Evolutionary conservation across 2,797 vertebrate genomes (phyloP).

Genomic region (Spinus pinus): DNA sequence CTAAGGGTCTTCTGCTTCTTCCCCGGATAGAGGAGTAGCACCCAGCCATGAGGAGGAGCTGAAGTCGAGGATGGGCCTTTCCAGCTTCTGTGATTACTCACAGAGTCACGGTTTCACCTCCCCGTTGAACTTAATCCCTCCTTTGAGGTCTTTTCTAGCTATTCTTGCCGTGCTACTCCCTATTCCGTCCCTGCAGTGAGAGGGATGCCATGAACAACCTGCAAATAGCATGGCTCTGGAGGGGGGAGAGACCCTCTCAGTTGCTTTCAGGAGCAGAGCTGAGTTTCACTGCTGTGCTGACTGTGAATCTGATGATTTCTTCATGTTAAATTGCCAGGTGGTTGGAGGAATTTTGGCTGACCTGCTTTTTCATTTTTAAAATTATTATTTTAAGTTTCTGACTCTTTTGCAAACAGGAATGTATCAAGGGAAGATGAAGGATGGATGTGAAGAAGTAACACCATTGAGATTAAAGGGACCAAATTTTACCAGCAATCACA

Average conservation of each 20-base stretch:
- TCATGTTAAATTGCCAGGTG: not conserved
- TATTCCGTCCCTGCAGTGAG: not conserved
- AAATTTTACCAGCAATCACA: conserved; percentile 77
- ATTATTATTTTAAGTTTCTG: not conserved
- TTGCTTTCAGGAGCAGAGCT: not conserved
- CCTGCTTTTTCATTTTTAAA: not conserved
- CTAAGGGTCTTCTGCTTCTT: not conserved
- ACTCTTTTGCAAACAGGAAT: not conserved
- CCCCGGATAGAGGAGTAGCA: not conserved
- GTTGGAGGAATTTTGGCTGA: not conserved
- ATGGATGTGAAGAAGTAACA: conserved; percentile 38
- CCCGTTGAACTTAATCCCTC: not conserved
- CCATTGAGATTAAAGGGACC: conserved; percentile 73
- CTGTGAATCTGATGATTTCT: not conserved
- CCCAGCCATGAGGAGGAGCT: accelerated
- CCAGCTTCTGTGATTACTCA: not conserved
- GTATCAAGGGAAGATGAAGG: conserved; percentile 50
- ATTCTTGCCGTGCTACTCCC: not conserved
- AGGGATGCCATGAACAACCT: not conserved
- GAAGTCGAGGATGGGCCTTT: not conserved
- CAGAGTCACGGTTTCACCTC: not conserved
- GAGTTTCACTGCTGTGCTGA: not conserved
- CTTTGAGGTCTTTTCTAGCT: not conserved
- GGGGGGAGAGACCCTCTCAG: not conserved
- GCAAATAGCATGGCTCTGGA: not conserved